phyloP scores from a whole-genome alignment of 2,797 vertebrate species.

The Thunnus albacares region DNA sequence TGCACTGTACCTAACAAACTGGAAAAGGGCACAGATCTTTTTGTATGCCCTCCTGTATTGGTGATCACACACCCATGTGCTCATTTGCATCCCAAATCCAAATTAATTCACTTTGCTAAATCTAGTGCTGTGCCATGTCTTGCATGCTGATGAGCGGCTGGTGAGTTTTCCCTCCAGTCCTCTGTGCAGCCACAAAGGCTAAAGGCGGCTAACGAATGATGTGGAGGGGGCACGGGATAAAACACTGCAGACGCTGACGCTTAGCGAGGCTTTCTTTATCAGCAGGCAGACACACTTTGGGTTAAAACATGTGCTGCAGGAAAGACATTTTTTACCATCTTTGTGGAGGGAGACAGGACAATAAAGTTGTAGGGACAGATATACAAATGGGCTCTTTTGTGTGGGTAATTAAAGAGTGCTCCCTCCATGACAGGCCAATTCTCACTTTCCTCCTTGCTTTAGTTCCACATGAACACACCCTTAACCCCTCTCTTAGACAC shows the following conservation, averaged over 20 bases:
- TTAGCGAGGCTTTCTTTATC: slow-evolving; percentile 68
- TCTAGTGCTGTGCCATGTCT: slow-evolving; percentile 94
- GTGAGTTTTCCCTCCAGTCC: slow-evolving; percentile 85
- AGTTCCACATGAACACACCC: slow-evolving; percentile 89
- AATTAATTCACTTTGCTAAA: slow-evolving; percentile 99
- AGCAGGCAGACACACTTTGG: slow-evolving; percentile 66
- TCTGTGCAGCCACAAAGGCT: slow-evolving; percentile 93
- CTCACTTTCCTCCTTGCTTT: slow-evolving; percentile 89
- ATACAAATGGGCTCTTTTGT: slow-evolving; percentile 98
- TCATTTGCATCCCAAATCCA: slow-evolving; percentile 99
- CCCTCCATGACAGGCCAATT: slow-evolving; percentile 95
- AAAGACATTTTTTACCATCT: slow-evolving; percentile 90
- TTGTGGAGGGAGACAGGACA: slow-evolving; percentile 88
- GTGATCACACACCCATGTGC: slow-evolving; percentile 90
- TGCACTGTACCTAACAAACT: slow-evolving; percentile 63
- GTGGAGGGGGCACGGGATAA: slow-evolving; percentile 60
- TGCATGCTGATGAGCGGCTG: slow-evolving; percentile 96
- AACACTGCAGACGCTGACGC: slow-evolving; percentile 36
- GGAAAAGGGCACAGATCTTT: slow-evolving; percentile 73
- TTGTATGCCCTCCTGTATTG: slow-evolving; percentile 91
- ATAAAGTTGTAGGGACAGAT: slow-evolving; percentile 96
- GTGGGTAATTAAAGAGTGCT: slow-evolving; percentile 97
- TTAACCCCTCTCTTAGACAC: slow-evolving; percentile 80
- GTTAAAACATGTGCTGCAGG: slow-evolving; percentile 39
- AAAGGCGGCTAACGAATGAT: slow-evolving; percentile 66